Base-by-base conservation (phyloP, 2,113 vertebrate genomes). In the Neogale vison region DNA sequence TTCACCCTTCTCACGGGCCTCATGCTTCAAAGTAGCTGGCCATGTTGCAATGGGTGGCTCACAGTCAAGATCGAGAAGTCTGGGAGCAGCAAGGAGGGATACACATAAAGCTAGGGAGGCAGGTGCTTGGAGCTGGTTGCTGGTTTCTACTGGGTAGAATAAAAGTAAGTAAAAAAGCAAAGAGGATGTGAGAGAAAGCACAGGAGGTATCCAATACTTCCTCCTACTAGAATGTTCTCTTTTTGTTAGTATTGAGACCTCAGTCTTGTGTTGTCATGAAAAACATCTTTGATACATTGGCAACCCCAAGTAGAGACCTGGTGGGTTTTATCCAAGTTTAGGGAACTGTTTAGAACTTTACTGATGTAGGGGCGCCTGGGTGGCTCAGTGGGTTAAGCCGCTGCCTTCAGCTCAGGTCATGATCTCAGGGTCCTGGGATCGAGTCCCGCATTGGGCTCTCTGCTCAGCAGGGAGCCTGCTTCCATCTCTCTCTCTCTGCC, bases 321-420 rank as follows among this genome's bases (percentile, higher is more conserved):
- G 36, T 83, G 26, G 39, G 15, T 50, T 96, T 93, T 98, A 34
- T 76, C 39, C 61, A 84, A 77, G 23, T 45, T 67, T 55, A 63
- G 63, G 18, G 36, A 90, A 88, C 23, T 81, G 34, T 88, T 87
- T 88, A 83, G 84, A 85, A 89, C 2, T 52, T 65, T 96, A 93
- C 59, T 69, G 57, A 69, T 34, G 23, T 94, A 92, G n/a, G n/a
- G n/a, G n/a, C n/a, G n/a, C n/a, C n/a, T n/a, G n/a, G n/a, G n/a
- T n/a, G n/a, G n/a, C n/a, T n/a, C n/a, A n/a, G n/a, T n/a, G n/a
- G n/a, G n/a, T n/a, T n/a, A n/a, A n/a, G n/a, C n/a, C n/a, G n/a
- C n/a, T n/a, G n/a, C n/a, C n/a, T n/a, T n/a, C n/a, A n/a, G n/a
- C n/a, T n/a, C n/a, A n/a, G n/a, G n/a, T n/a, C n/a, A n/a, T n/a